These are phyloP conservation scores for Drosophila asahinai DNA, from an alignment of 1,140 invertebrate genomes.

Conservation along the genomic window DNA sequence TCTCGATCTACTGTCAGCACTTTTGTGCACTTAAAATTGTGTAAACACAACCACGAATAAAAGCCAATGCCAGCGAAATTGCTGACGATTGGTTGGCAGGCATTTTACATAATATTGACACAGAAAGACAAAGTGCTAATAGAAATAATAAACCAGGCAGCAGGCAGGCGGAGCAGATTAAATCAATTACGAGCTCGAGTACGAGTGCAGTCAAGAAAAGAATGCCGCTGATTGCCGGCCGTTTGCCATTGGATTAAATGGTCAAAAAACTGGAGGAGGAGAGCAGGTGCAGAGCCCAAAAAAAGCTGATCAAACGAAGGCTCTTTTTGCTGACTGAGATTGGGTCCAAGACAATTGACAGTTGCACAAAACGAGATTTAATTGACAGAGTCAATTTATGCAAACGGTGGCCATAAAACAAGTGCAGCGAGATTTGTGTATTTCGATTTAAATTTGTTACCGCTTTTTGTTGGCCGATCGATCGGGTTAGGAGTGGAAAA, in stretches of 20 bases:
- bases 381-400: constrained; percentile 80
- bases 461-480: constrained; percentile 15
- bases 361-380: constrained; percentile 71
- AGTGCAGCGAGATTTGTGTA: constrained; percentile 50
- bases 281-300: constrained; percentile 32
- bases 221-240: constrained; percentile 61
- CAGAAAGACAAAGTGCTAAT: constrained; percentile 76
- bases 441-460: constrained; percentile 35
- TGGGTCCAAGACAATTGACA: constrained; percentile 66
- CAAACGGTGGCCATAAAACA: constrained; percentile 70
- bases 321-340: constrained; percentile 21
- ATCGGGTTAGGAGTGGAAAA: constrained; percentile 12
- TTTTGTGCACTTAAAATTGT: constrained; percentile 30
- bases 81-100: constrained; percentile 36
- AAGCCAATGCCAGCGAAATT: constrained; percentile 27
- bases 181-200: constrained; percentile 67
- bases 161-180: constrained; percentile 65
- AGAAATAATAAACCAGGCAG: constrained; percentile 76
- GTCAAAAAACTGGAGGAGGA: not conserved
- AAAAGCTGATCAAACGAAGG: constrained; percentile 24
- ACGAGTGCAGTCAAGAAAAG: constrained; percentile 34
- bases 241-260: constrained; percentile 36
- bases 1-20: constrained; percentile 20
- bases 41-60: constrained; percentile 29
- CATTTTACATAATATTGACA: constrained; percentile 71